These are phyloP conservation scores for Pharmacophagus antenor DNA, from an alignment of 2,888 invertebrate genomes.

Conservation along the genomic window DNA sequence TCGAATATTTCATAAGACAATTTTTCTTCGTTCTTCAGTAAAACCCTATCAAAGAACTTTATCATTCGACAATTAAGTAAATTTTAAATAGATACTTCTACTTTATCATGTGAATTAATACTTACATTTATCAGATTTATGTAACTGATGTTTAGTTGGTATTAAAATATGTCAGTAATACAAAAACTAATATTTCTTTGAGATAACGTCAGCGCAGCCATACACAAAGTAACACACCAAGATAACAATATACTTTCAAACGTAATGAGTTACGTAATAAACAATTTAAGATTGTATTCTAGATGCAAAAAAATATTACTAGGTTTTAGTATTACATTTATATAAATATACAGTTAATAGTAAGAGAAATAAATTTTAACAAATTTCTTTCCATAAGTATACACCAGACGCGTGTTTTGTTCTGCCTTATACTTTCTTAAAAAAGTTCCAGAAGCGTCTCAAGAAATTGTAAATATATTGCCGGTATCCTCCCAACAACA, in stretches of 20 bases:
- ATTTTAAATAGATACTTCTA: too few species aligned
- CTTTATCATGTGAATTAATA: too few species aligned
- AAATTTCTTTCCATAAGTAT: neutral
- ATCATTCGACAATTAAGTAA: too few species aligned
- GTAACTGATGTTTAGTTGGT: neutral
- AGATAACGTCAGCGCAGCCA: constrained; percentile 12
- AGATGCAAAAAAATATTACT: neutral
- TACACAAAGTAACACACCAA: constrained; percentile 14
- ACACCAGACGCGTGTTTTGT: too few species aligned
- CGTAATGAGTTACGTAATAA: constrained; percentile 23
- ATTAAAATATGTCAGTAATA: neutral
- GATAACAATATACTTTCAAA: constrained; percentile 19
- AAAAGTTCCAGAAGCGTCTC: too few species aligned
- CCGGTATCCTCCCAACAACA: too few species aligned
- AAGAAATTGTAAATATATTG: too few species aligned
- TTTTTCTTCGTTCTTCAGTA: too few species aligned
- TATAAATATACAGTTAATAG: neutral
- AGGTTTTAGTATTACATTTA: constrained; percentile 39
- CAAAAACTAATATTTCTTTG: constrained; percentile 14
- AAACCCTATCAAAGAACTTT: too few species aligned
- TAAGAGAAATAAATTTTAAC: neutral
- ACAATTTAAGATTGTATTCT: neutral
- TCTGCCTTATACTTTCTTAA: too few species aligned
- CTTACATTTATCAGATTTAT: too few species aligned
- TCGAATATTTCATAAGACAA: too few species aligned